Base-by-base conservation (phyloP, 2,113 vertebrate genomes). In the Haemorhous mexicanus region DNA sequence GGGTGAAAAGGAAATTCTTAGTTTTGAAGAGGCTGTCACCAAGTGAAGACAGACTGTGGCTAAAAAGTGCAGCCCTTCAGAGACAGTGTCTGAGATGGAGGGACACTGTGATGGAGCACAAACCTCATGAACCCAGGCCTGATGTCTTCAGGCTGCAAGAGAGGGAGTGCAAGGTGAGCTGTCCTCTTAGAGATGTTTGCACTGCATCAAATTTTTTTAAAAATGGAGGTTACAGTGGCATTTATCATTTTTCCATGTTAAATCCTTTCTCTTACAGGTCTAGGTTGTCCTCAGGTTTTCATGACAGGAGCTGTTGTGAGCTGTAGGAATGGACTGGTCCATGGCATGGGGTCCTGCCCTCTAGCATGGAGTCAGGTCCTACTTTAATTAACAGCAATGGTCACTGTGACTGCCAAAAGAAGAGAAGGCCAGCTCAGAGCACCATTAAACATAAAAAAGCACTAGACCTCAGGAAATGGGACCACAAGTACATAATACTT, bases 401-500 rank as follows among this genome's bases (percentile, higher is more conserved):
- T 33, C 23, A 3, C 37, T 68, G 68, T 56, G 56, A 53, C 64
- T 87, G 72, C 64, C 15, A 21, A 68, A 87, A 72, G 39, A 13
- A 75, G n/a, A 73, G 43, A 33, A 69, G 76, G 55, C 33, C 76
- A 88, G 55, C 59, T 77, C 70, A 86, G 47, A 85, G 47, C 20
- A 88, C 27, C 68, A 55, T 86, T 90, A 39, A 81, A 78, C 76
- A 96, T 53, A 86, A 94, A 90, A 94, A 83, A 72, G 66, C 77
- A 93, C 77, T 74, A 90, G 33, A 70, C 55, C 56, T 81, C 76
- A 92, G 85, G 79, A 96, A 97, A 90, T 78, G 73, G 20, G 85
- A 68, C 83, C 73, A 76, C 61, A 87, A 92, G 75, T 83, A 77
- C 68, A 67, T 90, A 85, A 88, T 88, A 90, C 61, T 95, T 96